Evolutionary conservation across 2,797 vertebrate genomes (phyloP).

Genomic region (Malurus splendens): DNA sequence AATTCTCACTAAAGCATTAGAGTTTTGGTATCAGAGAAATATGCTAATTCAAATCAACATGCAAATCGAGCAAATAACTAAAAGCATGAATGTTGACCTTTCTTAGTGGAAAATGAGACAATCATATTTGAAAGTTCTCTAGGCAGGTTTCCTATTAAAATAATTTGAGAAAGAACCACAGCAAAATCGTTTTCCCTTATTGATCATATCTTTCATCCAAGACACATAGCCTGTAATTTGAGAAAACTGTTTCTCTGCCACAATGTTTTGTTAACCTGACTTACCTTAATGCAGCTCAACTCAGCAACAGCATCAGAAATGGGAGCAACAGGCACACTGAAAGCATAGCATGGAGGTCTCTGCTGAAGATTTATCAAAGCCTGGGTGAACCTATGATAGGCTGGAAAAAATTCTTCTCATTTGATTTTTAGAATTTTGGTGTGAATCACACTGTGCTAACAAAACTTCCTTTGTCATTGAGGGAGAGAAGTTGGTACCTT

Average conservation of each 20-base stretch:
- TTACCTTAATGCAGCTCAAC: not conserved
- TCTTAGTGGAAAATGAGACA: not conserved
- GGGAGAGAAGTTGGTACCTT: not conserved
- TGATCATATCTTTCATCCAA: not conserved
- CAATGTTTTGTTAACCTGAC: not conserved
- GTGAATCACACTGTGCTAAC: not conserved
- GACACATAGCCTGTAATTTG: not conserved
- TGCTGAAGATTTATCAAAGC: not conserved
- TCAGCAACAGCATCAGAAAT: not conserved
- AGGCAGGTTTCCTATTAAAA: not conserved
- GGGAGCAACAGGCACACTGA: not conserved
- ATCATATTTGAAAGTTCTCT: not conserved
- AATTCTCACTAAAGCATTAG: not conserved
- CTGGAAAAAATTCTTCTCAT: not conserved
- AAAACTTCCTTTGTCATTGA: not conserved
- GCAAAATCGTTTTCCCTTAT: not conserved
- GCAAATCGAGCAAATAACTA: not conserved
- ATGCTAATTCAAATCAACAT: not conserved
- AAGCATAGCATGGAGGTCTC: not conserved
- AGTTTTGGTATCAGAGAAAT: not conserved
- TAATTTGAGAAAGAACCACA: not conserved
- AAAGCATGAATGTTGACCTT: not conserved
- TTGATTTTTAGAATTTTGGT: not conserved
- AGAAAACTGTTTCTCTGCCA: not conserved
- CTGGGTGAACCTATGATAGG: not conserved